Evolutionary conservation across 2,888 invertebrate genomes (phyloP), one percentile per base, ranked within the genome.

Genomic region (Cheilosia soror): DNA sequence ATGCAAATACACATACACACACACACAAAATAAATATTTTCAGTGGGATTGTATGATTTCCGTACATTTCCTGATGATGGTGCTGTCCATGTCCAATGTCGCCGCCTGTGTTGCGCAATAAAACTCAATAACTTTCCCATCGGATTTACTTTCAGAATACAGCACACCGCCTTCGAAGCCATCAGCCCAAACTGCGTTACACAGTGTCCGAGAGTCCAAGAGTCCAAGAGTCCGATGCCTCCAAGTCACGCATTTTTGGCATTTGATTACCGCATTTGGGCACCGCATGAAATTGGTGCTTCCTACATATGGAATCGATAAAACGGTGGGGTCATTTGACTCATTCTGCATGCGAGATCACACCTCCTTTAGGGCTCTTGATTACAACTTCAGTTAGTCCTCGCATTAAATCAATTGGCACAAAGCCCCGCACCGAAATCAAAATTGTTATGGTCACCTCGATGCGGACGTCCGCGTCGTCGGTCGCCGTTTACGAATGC

Each of bases 351-450:
- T 85, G 71, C 80, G 60, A 71, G 71, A 76, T 80, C 71, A 62
- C 80, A 80, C 80, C 84, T 80, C 80, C 84, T 65, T 79, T 66
- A 49, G 53, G 47, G 69, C 53, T 72, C 60, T 80, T 85, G 80
- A 85, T 80, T 85, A 80, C 80, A 80, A 80, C 66, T 75, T 80
- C 71, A 72, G 80, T 57, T 69, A 60, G 84, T 76, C 69, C 80
- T 63, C 33, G 79, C 83, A 84, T 79, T 79, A 79, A 84, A 84
- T 84, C 83, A 84, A 79, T 84, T 75, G 73, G 57, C 79, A 63
- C 27, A 49, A 20, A 42, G 53, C 58, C 47, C 60, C 31, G n/a
- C 27, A 29, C 15, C 51, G 42, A 40, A 47, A 65, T 62, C 72
- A 66, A 73, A 78, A 72, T 78, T 68, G 65, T 49, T 69, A 69